Base-by-base conservation (phyloP, 2,888 invertebrate genomes). In the Axea sp. region DNA sequence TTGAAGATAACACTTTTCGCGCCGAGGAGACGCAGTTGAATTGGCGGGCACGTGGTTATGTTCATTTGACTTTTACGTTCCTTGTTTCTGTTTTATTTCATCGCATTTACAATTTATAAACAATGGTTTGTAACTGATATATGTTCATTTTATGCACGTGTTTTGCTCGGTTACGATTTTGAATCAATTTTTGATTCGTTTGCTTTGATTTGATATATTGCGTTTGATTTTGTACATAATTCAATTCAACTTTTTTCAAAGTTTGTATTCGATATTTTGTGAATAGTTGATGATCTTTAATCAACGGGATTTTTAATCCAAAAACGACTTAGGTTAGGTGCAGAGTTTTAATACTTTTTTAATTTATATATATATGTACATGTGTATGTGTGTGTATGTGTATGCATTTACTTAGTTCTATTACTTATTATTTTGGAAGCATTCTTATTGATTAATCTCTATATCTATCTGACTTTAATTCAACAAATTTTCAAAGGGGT, bases 21-120 rank as follows among this genome's bases (percentile, higher is more conserved):
- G 12, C 15, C 30, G 12, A 57, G 7, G 39, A 49, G 39, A 49
- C 57, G 43, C 51, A 43, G 7, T 45, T n/a, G 12, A 53, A 35
- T 51, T 53, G 22, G 43, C 59, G 41, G 43, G 30, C 69, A 69
- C 69, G 69, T 69, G 68, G 59, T 68, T 26, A 30, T 68, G 17
- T 15, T 22, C 19, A 8, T 11, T 64, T 64, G 14, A 43, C 39
- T 37, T 55, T 43, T 9, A 9, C 9, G 17, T 12, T 9, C 1
- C n/a, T 2, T 12, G n/a, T 17, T 37, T 35, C 5, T 26, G 1
- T 31, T 47, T 47, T 9, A 37, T 37, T 37, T n/a, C 15, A 7
- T 31, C 5, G 14, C 9, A 8, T 24, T 12, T 12, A 15, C 26
- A 19, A 15, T 45, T 8, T 28, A 22, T 41, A 31, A 62, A 64